Evolutionary conservation across 2,113 vertebrate species (phyloP), one percentile per base, ranked within the genome.

Genomic region (Gymnocephalus cernua): DNA sequence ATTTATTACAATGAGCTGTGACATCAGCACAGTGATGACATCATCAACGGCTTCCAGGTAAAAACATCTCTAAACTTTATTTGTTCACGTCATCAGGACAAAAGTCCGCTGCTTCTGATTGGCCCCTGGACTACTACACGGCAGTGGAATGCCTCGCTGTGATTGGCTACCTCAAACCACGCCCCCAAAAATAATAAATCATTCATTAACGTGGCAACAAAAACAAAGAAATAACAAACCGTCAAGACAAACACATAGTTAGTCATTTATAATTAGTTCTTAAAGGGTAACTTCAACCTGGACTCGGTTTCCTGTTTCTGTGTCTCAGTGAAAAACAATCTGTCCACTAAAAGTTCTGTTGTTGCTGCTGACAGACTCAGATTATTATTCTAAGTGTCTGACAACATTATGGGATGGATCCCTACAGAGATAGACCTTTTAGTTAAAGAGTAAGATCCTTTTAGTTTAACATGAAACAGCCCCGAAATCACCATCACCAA

Each of bases 1-100:
- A 79, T 92, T 90, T 81, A 86, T 91, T 91, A 92, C 90, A 94
- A 91, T 89, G 89, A 92, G 84, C 78, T 76, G 57, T 85, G 82
- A 88, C 84, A 87, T 91, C 71, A 88, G 77, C 87, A 82, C 88
- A 86, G 86, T 76, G 80, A 87, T 89, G 87, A 88, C 91, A 86
- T 84, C 90, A 77, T 45, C 79, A 72, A 61, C 32, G 25, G 32
- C 66, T 81, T 84, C 79, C 84, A 86, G 85, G 80, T 92, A 85
- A 90, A 90, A 91, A 85, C 77, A 80, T 87, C 70, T 83, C 25
- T 56, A 62, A 74, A 82, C 79, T 85, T 77, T 54, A 70, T 62
- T 84, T 45, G 71, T 61, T 77, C 68, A 59, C 68, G 68, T 83
- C 48, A 66, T 77, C 74, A 38, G 38, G 64, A 84, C 80, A 85